Evolutionary conservation across 2,113 vertebrate species (phyloP), one percentile per base, ranked within the genome.

Genomic region (Aix galericulata): DNA sequence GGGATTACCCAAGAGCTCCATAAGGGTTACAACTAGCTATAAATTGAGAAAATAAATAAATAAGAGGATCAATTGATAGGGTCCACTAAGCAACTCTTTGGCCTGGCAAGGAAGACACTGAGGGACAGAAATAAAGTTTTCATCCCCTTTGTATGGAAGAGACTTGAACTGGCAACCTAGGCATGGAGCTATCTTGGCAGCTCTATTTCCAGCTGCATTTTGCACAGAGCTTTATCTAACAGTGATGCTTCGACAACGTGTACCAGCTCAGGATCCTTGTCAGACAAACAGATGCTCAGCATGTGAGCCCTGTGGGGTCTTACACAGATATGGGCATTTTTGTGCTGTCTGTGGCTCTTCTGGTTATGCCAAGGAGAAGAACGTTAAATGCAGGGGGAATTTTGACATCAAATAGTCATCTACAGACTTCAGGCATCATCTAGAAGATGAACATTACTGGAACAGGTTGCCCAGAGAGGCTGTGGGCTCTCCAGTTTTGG

Each of bases 161-260:
- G 20, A 72, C n/a, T 3, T 50, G 31, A 23, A 73, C 29, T 11
- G 5, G 3, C 8, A 14, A 26, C 18, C 20, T 17, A 42, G 23
- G 14, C 26, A 59, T 17, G 46, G 25, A 73, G 4, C 36, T 73
- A 38, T 17, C 10, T 32, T 13, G 63, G 27, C 31, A 90, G 13
- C 20, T 86, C 26, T 55, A 4, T 40, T 91, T 82, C 42, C 62
- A 90, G 11, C 9, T 79, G 38, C 8, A 16, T 9, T 59, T 64
- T 40, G 13, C 17, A 16, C 6, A 8, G 56, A 79, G 20, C 2
- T 79, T 82, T 75, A 38, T 18, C 46, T 22, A 48, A 9, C 21
- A 72, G 46, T 1, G 11, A 17, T 1, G 0, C 27, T 71, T 53
- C 12, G 26, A 31, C 32, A 50, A 3, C 1, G 4, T 46, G 15